These are phyloP conservation scores for Drosophila watanabei DNA, from an alignment of 1,140 invertebrate genomes.

Conservation along the genomic window DNA sequence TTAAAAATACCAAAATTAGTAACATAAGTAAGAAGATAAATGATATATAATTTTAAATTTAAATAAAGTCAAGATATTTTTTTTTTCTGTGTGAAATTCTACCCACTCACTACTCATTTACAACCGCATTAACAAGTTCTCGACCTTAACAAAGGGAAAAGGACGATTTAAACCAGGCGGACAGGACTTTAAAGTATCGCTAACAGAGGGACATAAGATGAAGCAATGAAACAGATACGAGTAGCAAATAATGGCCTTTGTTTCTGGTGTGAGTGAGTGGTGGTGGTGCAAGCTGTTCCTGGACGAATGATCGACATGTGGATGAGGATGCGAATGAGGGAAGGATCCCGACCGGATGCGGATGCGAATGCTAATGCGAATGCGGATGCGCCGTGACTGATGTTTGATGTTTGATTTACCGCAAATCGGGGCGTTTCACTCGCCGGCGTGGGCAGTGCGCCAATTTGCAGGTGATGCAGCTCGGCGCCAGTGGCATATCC, in stretches of 20 bases:
- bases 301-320: background rate
- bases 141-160: background rate
- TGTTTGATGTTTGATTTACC: conserved; percentile 82
- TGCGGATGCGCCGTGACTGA: conserved; percentile 58
- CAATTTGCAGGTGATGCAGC: conserved; percentile 82
- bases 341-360: conserved; percentile 7
- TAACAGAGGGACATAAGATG: background rate
- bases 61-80: background rate
- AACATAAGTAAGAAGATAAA: too few species aligned
- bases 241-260: conserved; percentile 17
- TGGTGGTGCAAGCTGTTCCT: conserved; percentile 27
- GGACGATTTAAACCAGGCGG: background rate
- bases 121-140: background rate
- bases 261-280: conserved; percentile 36
- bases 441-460: conserved; percentile 85
- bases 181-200: conserved; percentile 6
- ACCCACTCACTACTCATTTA: background rate
- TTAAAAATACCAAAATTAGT: too few species aligned
- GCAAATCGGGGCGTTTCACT: conserved; percentile 85
- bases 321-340: conserved; percentile 1
- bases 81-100: background rate
- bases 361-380: conserved; percentile 18
- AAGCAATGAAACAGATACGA: conserved; percentile 26
- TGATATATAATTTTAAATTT: too few species aligned
- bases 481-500: conserved; percentile 65